These are phyloP conservation scores for Oncorhynchus kisutch DNA, from an alignment of 2,113 vertebrate species.

Conservation along the genomic window DNA sequence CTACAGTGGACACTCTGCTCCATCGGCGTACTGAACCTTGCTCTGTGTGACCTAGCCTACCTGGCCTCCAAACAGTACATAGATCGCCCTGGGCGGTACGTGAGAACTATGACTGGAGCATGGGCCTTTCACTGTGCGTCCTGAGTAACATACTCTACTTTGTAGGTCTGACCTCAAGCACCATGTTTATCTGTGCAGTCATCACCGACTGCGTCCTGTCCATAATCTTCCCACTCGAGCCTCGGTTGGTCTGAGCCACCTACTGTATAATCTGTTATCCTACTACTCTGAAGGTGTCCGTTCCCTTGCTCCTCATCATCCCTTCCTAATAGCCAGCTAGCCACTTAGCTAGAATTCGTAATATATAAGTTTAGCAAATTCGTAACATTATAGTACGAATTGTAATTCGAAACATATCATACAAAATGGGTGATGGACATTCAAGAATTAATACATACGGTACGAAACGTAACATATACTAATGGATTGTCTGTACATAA, in stretches of 20 bases:
- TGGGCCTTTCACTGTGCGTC: slow-evolving; percentile 18
- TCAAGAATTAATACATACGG: too few species aligned
- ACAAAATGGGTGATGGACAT: too few species aligned
- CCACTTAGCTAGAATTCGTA: slow-evolving; percentile 25
- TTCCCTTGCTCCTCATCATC: slow-evolving; percentile 41
- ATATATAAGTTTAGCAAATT: too few species aligned
- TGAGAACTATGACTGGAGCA: slow-evolving; percentile 36
- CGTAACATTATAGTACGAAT: too few species aligned
- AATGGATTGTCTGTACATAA: too few species aligned
- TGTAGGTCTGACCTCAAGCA: slow-evolving; percentile 43
- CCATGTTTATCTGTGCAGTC: slow-evolving; percentile 47
- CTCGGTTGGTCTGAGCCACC: slow-evolving; percentile 32
- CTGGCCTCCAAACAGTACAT: slow-evolving; percentile 18
- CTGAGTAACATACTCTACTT: slow-evolving; percentile 30
- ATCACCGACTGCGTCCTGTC: slow-evolving; percentile 40
- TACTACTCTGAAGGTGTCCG: slow-evolving; percentile 46
- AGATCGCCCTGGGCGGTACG: slow-evolving; percentile 22
- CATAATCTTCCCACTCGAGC: slow-evolving; percentile 38
- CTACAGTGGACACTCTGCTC: slow-evolving; percentile 39
- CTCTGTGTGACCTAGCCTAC: slow-evolving; percentile 42
- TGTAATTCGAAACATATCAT: too few species aligned
- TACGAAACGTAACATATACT: too few species aligned
- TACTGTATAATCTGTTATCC: slow-evolving; percentile 34
- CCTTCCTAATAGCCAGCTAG: slow-evolving; percentile 41
- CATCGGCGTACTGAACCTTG: slow-evolving; percentile 44